A percentile compares a stretch with the other conserved stretches of the same genome.
These are phyloP conservation scores for Calephelis virginiensis DNA, from an alignment of 1,140 invertebrate species.

Conservation along the genomic window DNA sequence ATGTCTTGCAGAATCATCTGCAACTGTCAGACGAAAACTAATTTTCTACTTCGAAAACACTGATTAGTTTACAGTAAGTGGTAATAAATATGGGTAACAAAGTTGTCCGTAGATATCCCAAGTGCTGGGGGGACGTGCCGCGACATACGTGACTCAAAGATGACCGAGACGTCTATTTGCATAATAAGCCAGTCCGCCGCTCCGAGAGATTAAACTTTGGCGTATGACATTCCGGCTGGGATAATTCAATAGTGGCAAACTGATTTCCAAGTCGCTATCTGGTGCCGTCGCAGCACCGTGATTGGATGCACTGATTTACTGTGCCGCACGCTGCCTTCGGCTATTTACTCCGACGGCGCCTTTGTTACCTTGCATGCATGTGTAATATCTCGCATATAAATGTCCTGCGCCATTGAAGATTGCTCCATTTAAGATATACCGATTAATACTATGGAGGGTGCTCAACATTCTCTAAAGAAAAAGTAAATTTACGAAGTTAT, in stretches of 20 bases:
- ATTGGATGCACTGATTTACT: conserved; percentile 59
- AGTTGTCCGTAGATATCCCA: conserved; percentile 23
- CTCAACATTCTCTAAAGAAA: too few species aligned
- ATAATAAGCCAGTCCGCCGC: conserved; percentile 71
- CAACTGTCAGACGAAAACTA: conserved; percentile 22
- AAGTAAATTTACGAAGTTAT: too few species aligned
- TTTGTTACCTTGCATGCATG: conserved; percentile 33
- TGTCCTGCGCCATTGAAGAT: neutral
- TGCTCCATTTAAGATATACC: too few species aligned
- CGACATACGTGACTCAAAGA: conserved; percentile 56
- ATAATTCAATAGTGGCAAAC: conserved; percentile 75
- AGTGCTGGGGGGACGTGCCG: conserved; percentile 29
- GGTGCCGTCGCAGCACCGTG: conserved; percentile 37
- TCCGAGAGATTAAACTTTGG: conserved; percentile 69
- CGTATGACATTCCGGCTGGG: conserved; percentile 67
- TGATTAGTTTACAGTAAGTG: conserved; percentile 15
- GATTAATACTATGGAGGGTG: too few species aligned
- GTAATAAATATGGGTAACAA: conserved; percentile 25
- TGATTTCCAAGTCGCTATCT: conserved; percentile 58
- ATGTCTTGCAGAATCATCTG: neutral
- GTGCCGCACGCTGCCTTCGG: conserved; percentile 40
- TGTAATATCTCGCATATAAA: conserved; percentile 2
- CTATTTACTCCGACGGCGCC: conserved; percentile 42
- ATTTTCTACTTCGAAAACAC: conserved; percentile 24
- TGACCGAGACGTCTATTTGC: conserved; percentile 68